Base-by-base conservation (phyloP, 2,113 vertebrate species). In the Barnardius zonarius region DNA sequence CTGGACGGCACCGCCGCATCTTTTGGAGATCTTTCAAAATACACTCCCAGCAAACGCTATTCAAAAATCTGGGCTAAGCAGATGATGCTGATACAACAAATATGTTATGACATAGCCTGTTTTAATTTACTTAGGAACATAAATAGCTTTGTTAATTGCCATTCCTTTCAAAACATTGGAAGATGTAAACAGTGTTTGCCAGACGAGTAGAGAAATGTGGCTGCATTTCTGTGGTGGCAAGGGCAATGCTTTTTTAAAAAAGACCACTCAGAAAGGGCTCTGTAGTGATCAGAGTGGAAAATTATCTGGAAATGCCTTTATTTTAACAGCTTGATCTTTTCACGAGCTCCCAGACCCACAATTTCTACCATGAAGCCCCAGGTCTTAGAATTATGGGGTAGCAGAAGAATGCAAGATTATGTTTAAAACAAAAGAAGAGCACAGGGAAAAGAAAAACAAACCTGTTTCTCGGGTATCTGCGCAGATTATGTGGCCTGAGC, bases 11-110 rank as follows among this genome's bases (percentile, higher is more conserved):
- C n/a, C 0, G 1, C n/a, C 17, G 0, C 43, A 83, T 90, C 79
- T 94, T 63, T 82, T 92, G 88, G 94, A 94, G 44, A 93, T 93
- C 94, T 93, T 96, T 92, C 95, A 96, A 90, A 87, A 85, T 57
- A 87, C 93, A 85, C 88, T 84, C 88, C 61, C 73, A n/a, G 76
- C 27, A 86, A 90, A 84, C 17, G 37, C 44, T 94, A 24, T 77
- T 84, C 54, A 89, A 95, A 93, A 95, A 73, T 69, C 79, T 17
- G 0, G 86, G 48, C 80, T 86, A 48, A 92, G 93, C 61, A 90
- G 88, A 94, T 95, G 73, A 90, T 84, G 73, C 61, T 79, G 86
- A 93, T 93, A 90, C 43, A 91, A 81, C 35, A 86, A 92, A 69
- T 75, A 95, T 66, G 90, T 72, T 69, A 83, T 79, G 73, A 84